Percentiles rank a stretch among this genome's conserved stretches.
phyloP scores from a whole-genome alignment of 2,113 vertebrate species.

The Clinocottus analis region DNA sequence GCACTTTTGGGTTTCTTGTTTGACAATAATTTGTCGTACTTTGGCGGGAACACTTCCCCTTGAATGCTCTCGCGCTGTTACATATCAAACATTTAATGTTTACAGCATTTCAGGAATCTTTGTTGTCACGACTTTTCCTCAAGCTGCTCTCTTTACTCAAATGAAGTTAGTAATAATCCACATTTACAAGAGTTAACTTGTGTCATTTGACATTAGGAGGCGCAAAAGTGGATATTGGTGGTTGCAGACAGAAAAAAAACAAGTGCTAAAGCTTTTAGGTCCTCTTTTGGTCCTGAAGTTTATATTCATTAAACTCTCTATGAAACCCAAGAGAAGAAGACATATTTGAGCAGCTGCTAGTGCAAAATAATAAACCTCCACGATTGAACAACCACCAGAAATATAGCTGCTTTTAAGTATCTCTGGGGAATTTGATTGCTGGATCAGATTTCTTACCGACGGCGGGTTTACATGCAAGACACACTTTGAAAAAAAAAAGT shows the following conservation, averaged over 20 bases:
- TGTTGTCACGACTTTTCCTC: not conserved
- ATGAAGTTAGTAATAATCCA: not conserved
- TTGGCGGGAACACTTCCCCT: not conserved
- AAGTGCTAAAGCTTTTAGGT: too few relatives aligned
- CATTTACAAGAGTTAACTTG: not conserved
- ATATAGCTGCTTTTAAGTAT: not conserved
- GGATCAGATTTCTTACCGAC: not conserved
- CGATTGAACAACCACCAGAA: not conserved
- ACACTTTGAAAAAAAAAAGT: not conserved
- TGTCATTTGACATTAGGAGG: not conserved
- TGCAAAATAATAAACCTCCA: not conserved
- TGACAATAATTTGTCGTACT: too few relatives aligned
- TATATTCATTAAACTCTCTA: too few relatives aligned
- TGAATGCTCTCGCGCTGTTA: not conserved
- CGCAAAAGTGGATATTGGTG: not conserved
- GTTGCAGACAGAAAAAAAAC: not conserved
- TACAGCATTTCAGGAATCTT: not conserved
- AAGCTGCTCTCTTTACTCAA: not conserved
- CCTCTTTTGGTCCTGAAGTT: not conserved
- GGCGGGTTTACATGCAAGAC: conserved; percentile 23
- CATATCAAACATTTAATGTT: not conserved
- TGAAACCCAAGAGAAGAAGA: not conserved
- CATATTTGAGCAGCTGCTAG: not conserved
- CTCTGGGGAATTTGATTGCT: not conserved
- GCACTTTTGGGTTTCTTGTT: too few relatives aligned